phyloP scores from a whole-genome alignment of 2,797 vertebrate species.

The Helostoma temminkii region DNA sequence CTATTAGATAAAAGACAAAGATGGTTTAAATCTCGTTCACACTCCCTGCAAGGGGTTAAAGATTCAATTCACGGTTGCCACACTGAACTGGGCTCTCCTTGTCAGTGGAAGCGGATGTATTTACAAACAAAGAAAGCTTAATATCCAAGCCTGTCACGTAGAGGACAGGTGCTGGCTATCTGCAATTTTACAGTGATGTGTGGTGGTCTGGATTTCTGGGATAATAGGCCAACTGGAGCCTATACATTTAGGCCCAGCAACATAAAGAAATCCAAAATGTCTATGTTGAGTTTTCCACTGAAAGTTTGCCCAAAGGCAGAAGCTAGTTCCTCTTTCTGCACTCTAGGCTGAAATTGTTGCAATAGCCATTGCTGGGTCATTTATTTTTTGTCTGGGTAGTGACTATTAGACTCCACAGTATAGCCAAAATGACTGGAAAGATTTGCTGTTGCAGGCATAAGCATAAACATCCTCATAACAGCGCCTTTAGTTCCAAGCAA shows the following conservation, averaged over 20 bases:
- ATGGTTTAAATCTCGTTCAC: slow-evolving; percentile 30
- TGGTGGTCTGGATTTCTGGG: slow-evolving; percentile 66
- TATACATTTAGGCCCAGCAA: slow-evolving; percentile 23
- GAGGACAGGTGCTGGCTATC: slow-evolving; percentile 77
- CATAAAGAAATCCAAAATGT: slow-evolving; percentile 39
- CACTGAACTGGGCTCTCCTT: slow-evolving; percentile 72
- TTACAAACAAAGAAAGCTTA: slow-evolving; percentile 82
- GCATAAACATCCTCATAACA: slow-evolving; percentile 79
- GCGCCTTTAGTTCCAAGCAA: slow-evolving; percentile 80
- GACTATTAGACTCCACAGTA: slow-evolving; percentile 54
- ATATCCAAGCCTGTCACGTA: slow-evolving; percentile 80
- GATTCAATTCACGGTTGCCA: slow-evolving; percentile 61
- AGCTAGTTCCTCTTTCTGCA: slow-evolving; percentile 34
- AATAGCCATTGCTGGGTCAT: slow-evolving; percentile 32
- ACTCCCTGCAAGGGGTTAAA: slow-evolving; percentile 65
- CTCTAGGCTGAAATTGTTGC: slow-evolving; percentile 45
- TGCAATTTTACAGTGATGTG: slow-evolving; percentile 67
- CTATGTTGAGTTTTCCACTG: slow-evolving; percentile 51
- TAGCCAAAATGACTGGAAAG: slow-evolving; percentile 65
- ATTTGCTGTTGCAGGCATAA: slow-evolving; percentile 74
- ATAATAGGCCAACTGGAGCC: slow-evolving; percentile 72
- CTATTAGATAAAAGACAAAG: slow-evolving; percentile 35
- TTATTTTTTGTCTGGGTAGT: slow-evolving; percentile 52
- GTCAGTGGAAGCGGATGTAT: slow-evolving; percentile 79
- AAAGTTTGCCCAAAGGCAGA: slow-evolving; percentile 55